Base-by-base conservation (phyloP, 2,797 vertebrate species). In the Carapus acus region DNA sequence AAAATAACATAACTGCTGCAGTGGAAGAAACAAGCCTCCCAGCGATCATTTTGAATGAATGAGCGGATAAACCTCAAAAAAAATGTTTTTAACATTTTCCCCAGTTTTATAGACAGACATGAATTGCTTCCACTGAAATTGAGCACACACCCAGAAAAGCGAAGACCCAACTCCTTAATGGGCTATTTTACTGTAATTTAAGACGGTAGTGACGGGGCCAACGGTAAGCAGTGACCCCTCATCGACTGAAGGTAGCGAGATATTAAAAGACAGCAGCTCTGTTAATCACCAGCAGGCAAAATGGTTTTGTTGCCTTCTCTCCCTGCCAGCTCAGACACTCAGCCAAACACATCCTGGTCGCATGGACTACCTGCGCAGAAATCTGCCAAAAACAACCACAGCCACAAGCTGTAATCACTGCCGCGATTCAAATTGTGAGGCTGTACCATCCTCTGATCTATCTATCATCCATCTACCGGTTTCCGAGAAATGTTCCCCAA, bases 151-250 rank as follows among this genome's bases (percentile, higher is more conserved):
- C 74, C 29, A 62, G 62, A 69, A 60, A 71, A 67, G n/a, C 65
- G 46, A 56, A 31, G 48, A 64, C 44, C 39, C 49, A 49, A 36
- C 17, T 59, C 45, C 56, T 65, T 44, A 66, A 56, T 48, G 37
- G 44, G 31, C 57, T 27, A 44, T 60, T 68, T 70, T 51, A 60
- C 52, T 62, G 59, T 58, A 70, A 78, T 86, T 72, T 71, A 67
- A 52, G 49, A 59, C 65, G 74, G 65, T 42, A 73, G 57, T 70
- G 66, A 69, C 64, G 73, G 40, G 65, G 71, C 65, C 63, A 43
- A 58, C 64, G 79, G 78, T 78, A 55, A 74, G 52, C 27, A 44
- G 24, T 60, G 76, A 73, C 71, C 73, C 42, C 50, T 55, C 37
- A 34, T 57, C 57, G 51, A 66, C 16, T 54, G 54, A 66, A 60